Conservation (phyloP, 2,888 invertebrate species). For the Epistrophe eligans region DNA sequence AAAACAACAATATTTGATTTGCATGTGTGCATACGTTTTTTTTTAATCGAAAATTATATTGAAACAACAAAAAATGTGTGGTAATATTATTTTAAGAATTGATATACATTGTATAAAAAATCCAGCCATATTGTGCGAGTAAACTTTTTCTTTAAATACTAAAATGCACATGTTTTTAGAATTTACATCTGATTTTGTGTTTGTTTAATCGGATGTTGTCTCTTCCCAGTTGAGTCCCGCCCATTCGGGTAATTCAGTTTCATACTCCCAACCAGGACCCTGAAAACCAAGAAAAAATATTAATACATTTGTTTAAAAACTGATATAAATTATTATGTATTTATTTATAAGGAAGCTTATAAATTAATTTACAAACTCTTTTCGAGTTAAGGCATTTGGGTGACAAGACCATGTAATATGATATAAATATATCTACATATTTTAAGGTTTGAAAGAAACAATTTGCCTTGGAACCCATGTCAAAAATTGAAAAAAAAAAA, state of each 20-base stretch:
- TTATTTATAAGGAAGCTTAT: too few species aligned
- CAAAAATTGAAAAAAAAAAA: too few species aligned
- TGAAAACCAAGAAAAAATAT: conserved; percentile 81
- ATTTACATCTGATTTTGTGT: conserved; percentile 36
- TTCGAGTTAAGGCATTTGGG: too few species aligned
- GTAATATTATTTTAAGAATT: conserved; percentile 52
- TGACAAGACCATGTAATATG: too few species aligned
- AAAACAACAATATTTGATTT: conserved; percentile 24
- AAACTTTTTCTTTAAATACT: conserved; percentile 70
- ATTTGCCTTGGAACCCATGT: too few species aligned
- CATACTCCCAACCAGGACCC: conserved; percentile 98
- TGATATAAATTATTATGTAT: too few species aligned
- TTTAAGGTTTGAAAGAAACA: too few species aligned
- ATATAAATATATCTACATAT: too few species aligned
- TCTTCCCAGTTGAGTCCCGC: conserved; percentile 94
- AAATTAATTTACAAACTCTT: too few species aligned
- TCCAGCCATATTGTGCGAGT: conserved; percentile 68
- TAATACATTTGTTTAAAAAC: too few species aligned
- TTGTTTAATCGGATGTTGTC: conserved; percentile 84
- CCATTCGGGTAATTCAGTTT: conserved; percentile 96
- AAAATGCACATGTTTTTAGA: conserved; percentile 74
- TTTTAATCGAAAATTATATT: neutral
- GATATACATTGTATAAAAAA: conserved; percentile 65
- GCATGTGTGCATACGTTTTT: conserved; percentile 21
- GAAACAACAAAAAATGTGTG: conserved; percentile 22